Evolutionary conservation across 2,113 vertebrate genomes (phyloP).

Genomic region (Passer domesticus): DNA sequence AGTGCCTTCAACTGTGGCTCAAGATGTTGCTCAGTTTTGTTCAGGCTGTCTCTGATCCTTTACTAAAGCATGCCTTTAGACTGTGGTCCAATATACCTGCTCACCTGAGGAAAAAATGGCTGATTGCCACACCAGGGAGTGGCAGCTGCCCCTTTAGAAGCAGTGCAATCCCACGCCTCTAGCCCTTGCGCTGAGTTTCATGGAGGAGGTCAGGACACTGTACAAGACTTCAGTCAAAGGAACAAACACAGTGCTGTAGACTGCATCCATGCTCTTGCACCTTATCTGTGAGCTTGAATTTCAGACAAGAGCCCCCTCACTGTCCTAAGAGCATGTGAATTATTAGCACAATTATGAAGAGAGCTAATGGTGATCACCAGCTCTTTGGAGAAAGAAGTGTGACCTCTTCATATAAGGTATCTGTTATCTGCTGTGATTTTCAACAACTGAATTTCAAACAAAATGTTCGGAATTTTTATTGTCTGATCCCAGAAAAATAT

Average conservation of each 20-base stretch:
- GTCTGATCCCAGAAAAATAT: background rate
- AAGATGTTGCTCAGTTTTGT: background rate
- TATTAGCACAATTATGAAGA: background rate
- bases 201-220: background rate
- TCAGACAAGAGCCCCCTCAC: background rate
- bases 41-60: background rate
- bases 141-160: background rate
- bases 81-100: background rate
- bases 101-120: background rate
- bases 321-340: background rate
- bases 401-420: background rate
- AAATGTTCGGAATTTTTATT: background rate
- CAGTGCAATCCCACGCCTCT: background rate
- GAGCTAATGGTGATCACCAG: background rate
- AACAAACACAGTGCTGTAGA: background rate
- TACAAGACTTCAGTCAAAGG: background rate
- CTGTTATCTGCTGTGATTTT: background rate
- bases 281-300: background rate
- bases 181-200: background rate
- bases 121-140: accelerated
- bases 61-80: background rate
- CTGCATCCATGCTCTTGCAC: background rate
- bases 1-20: background rate
- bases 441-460: background rate
- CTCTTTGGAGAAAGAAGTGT: background rate